Conservation (phyloP, 2,888 invertebrate species). For the Nomada fucata region DNA sequence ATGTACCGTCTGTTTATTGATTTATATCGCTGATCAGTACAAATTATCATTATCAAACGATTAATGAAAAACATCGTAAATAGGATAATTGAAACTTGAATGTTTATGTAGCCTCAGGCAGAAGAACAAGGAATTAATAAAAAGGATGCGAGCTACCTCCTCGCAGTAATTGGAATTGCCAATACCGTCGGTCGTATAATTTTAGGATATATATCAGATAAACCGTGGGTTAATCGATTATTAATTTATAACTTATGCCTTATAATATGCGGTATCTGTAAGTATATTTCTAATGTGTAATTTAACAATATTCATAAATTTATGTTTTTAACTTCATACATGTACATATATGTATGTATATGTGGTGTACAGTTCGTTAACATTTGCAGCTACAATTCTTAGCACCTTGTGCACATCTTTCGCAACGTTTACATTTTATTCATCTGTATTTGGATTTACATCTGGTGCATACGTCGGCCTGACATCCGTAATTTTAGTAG, state of each 20-base stretch:
- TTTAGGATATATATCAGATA: slow-evolving; percentile 94
- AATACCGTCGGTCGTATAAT: slow-evolving; percentile 96
- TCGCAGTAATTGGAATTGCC: slow-evolving; percentile 93
- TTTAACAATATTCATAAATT: neutral
- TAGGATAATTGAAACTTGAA: slow-evolving; percentile 7
- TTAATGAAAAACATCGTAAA: neutral
- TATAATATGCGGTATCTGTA: slow-evolving; percentile 94
- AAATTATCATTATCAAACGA: neutral
- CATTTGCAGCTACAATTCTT: slow-evolving; percentile 89
- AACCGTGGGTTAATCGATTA: slow-evolving; percentile 95
- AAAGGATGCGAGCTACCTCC: slow-evolving; percentile 88
- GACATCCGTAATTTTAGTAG: slow-evolving; percentile 97
- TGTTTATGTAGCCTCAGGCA: slow-evolving; percentile 87
- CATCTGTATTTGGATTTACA: slow-evolving; percentile 93
- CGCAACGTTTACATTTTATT: slow-evolving; percentile 90
- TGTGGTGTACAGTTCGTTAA: neutral
- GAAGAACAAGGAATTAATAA: slow-evolving; percentile 84
- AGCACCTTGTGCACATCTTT: slow-evolving; percentile 91
- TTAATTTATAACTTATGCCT: slow-evolving; percentile 95
- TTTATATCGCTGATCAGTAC: neutral
- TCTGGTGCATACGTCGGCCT: slow-evolving; percentile 98
- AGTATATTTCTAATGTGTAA: slow-evolving; percentile 80
- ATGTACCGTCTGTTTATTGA: too few species aligned
- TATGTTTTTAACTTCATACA: neutral
- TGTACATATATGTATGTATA: neutral